Conservation (phyloP, 2,113 vertebrate genomes). For the Semnornis frantzii region DNA sequence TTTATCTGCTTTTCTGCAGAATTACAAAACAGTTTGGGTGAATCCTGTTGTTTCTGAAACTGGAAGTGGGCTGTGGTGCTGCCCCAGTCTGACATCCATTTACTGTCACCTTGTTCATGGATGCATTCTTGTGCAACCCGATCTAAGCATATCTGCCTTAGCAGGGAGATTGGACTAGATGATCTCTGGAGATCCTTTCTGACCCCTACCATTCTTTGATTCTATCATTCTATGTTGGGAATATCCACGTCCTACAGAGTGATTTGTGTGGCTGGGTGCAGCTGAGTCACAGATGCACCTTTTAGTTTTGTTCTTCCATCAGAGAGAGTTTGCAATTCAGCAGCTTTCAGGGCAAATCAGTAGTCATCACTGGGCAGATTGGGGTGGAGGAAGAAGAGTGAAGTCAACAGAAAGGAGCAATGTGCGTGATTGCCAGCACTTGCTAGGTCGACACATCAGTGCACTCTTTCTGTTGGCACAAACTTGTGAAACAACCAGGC, state of each 20-base stretch:
- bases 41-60: background rate
- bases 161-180: no score
- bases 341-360: background rate
- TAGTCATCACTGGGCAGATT: background rate
- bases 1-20: background rate
- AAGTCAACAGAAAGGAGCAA: background rate
- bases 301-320: background rate
- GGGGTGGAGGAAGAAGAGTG: background rate
- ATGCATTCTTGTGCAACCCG: no score
- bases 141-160: no score
- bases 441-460: background rate
- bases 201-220: no score
- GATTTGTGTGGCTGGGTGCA: accelerated
- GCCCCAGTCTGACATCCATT: background rate
- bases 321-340: background rate
- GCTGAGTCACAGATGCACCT: background rate
- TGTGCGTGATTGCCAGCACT: background rate
- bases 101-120: background rate
- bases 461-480: background rate
- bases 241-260: background rate
- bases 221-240: background rate
- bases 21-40: background rate
- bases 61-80: background rate
- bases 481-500: background rate
- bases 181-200: no score